A percentile compares a stretch with the other conserved stretches of the same genome.
Conservation (phyloP, 2,797 vertebrate genomes). For the Fratercula arctica region DNA sequence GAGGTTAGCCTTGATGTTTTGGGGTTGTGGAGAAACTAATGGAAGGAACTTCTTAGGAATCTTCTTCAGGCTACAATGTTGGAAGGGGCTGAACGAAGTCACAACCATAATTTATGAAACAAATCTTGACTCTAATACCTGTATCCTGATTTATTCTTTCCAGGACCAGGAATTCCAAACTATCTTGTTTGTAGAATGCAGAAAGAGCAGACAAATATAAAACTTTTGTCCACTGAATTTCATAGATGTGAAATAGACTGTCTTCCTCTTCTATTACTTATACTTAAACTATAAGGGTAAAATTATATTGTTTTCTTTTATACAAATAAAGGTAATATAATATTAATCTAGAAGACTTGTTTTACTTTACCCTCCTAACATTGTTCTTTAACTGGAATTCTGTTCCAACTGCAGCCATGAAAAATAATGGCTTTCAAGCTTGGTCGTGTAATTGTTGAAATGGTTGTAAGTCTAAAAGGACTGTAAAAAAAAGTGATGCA, state of each 20-base stretch:
- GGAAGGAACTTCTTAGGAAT: background rate
- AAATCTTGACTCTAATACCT: background rate
- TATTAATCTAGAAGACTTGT: background rate
- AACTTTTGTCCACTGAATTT: background rate
- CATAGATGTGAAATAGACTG: background rate
- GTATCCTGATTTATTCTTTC: background rate
- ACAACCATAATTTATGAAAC: rapidly evolving
- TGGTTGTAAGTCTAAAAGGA: too few relatives aligned
- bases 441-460: too few relatives aligned
- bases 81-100: background rate
- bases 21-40: background rate
- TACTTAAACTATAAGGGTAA: background rate
- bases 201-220: background rate
- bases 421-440: background rate
- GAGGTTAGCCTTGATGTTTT: background rate
- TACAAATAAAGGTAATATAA: background rate
- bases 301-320: background rate
- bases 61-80: background rate
- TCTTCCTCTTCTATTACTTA: background rate
- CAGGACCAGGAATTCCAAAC: background rate
- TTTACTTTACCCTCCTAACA: background rate
- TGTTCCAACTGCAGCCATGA: background rate
- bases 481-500: too few relatives aligned
- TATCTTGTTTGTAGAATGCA: background rate
- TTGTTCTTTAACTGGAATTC: background rate